These are phyloP conservation scores for Aselliscus stoliczkanus DNA, from an alignment of 2,797 vertebrate species.

Conservation along the genomic window DNA sequence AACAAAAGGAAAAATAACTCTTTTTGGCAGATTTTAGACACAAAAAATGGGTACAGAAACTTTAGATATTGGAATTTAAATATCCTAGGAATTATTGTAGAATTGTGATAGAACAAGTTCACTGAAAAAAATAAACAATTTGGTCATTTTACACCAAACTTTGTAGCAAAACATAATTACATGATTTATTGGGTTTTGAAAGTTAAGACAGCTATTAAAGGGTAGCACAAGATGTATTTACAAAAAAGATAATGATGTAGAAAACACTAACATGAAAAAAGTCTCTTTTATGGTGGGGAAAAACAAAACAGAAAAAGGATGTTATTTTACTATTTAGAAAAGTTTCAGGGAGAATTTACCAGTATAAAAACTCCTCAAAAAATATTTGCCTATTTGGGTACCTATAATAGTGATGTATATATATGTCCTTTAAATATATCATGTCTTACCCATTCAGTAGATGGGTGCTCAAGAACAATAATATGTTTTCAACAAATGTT, in stretches of 20 bases:
- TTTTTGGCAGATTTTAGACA: background rate
- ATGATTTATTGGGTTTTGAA: background rate
- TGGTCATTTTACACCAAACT: background rate
- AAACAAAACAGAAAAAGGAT: background rate
- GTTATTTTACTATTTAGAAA: background rate
- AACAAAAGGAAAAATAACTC: background rate
- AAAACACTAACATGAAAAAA: background rate
- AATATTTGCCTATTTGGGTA: background rate
- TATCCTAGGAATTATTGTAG: background rate
- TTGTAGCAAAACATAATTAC: background rate
- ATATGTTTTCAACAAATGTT: background rate
- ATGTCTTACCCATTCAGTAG: background rate
- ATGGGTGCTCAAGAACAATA: background rate
- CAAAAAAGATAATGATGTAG: background rate
- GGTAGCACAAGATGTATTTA: background rate
- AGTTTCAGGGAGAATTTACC: background rate
- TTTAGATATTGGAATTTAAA: background rate
- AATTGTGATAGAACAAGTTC: background rate
- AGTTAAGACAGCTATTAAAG: slow-evolving; percentile 7
- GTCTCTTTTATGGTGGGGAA: background rate
- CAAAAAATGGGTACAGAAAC: background rate
- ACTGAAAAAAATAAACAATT: background rate
- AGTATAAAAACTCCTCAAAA: background rate
- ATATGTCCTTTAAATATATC: background rate
- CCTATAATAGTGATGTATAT: background rate